Evolutionary conservation across 2,797 vertebrate genomes (phyloP).

Genomic region (Arrhamphus sclerolepis): DNA sequence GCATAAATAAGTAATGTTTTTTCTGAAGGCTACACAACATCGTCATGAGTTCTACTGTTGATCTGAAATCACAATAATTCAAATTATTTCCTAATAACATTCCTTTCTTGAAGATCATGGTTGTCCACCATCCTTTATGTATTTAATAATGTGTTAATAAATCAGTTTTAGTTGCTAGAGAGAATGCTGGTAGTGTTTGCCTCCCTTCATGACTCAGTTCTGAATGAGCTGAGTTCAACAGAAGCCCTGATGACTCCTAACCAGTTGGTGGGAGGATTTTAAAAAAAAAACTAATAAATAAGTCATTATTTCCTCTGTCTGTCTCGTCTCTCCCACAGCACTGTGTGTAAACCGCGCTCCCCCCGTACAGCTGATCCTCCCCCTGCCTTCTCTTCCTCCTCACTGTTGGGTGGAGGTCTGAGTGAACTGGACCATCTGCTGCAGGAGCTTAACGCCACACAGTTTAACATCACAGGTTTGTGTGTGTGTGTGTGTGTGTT

Average conservation of each 20-base stretch:
- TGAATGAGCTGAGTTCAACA: slow-evolving; percentile 10
- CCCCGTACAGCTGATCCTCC: slow-evolving; percentile 78
- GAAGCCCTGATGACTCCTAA: not conserved
- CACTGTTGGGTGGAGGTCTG: slow-evolving; percentile 88
- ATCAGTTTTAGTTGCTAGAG: no score
- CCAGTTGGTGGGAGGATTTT: slow-evolving; percentile 7
- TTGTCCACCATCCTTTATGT: no score
- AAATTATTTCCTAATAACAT: no score
- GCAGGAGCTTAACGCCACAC: slow-evolving; percentile 92
- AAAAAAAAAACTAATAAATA: slow-evolving; percentile 1
- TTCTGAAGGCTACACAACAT: no score
- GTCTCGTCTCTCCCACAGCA: slow-evolving; percentile 72
- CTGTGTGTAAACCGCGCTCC: slow-evolving; percentile 89
- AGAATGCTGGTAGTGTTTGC: not conserved
- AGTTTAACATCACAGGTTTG: slow-evolving; percentile 93
- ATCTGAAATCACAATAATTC: no score
- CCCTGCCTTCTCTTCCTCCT: slow-evolving; percentile 85
- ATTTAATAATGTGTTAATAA: no score
- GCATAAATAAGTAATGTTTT: no score
- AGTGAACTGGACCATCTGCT: slow-evolving; percentile 91
- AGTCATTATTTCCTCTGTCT: not conserved
- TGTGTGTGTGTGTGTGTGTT: slow-evolving; percentile 1
- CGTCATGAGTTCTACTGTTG: no score
- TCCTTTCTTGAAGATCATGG: no score
- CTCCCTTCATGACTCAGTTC: slow-evolving; percentile 12